Conservation (phyloP, 2,113 vertebrate species). For the Ivindomyrus marchei region DNA sequence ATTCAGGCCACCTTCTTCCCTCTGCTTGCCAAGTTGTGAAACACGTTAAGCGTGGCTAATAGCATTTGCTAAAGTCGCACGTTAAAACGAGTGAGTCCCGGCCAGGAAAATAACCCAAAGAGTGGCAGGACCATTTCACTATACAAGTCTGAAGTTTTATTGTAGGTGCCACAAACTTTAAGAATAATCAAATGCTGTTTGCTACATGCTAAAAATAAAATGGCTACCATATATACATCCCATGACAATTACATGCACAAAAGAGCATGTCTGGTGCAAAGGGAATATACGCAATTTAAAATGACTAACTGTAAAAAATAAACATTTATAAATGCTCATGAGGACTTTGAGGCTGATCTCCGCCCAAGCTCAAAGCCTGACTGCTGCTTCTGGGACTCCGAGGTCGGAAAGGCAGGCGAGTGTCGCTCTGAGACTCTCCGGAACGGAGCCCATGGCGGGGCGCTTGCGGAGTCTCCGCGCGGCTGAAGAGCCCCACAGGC, state of each 20-base stretch:
- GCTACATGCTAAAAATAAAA: not conserved
- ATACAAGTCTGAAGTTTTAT: not conserved
- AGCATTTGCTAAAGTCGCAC: not conserved
- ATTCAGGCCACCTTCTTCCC: not conserved
- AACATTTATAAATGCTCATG: not conserved
- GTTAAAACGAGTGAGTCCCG: not conserved
- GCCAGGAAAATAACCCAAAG: not conserved
- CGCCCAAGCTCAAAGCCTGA: not conserved
- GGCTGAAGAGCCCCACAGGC: not conserved
- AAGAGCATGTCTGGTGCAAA: not conserved
- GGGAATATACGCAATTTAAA: not conserved
- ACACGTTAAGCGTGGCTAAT: not conserved
- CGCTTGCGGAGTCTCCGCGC: not conserved
- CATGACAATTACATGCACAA: not conserved
- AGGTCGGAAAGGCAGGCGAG: not conserved
- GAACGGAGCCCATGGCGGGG: not conserved
- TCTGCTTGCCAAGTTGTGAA: not conserved
- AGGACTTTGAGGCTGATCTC: not conserved
- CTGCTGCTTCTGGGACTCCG: conserved; percentile 8
- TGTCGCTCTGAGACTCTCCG: not conserved
- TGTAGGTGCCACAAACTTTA: not conserved
- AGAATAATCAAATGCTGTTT: not conserved
- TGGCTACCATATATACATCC: not conserved
- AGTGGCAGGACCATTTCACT: not conserved
- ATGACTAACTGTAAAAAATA: not conserved